Percentiles rank a stretch among this genome's conserved stretches.
phyloP scores from a whole-genome alignment of 1,140 invertebrate genomes.

The Bradysia coprophila region DNA sequence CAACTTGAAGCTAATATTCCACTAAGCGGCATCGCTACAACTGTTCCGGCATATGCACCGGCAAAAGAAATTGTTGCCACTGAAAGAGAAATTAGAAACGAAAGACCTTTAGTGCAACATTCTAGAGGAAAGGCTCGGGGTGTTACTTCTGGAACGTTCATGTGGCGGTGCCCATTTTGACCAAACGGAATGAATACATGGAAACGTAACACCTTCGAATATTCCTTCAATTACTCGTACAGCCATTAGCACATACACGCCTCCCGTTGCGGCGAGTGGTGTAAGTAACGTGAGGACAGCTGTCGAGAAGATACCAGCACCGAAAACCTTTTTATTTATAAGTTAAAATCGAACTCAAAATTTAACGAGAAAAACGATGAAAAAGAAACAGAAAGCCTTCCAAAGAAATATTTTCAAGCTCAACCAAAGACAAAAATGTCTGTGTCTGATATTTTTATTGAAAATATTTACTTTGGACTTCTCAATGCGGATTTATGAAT shows the following conservation, averaged over 20 bases:
- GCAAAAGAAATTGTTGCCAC: conserved; percentile 62
- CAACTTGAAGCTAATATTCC: conserved; percentile 47
- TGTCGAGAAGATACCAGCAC: conserved; percentile 58
- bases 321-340: conserved; percentile 59
- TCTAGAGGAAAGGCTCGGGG: too few relatives aligned
- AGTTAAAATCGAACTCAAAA: conserved; percentile 4
- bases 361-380: too few relatives aligned
- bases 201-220: conserved; percentile 83
- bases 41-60: conserved; percentile 65
- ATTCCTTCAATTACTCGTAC: conserved; percentile 71
- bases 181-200: conserved; percentile 77
- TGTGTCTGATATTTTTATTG: too few relatives aligned
- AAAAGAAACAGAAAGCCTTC: conserved; percentile 16
- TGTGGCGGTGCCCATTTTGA: conserved; percentile 70
- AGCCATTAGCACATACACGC: conserved; percentile 47
- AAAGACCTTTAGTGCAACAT: too few relatives aligned
- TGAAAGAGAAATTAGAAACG: too few relatives aligned
- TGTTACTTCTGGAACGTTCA: conserved; percentile 59
- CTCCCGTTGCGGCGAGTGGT: conserved; percentile 51
- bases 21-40: conserved; percentile 59
- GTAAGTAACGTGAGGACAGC: conserved; percentile 68
- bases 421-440: too few relatives aligned
- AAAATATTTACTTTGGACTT: too few relatives aligned
- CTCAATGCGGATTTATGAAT: too few relatives aligned
- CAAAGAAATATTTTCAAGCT: too few relatives aligned